Percentiles rank a stretch among this genome's conserved stretches.
phyloP scores from a whole-genome alignment of 2,888 invertebrate genomes.

The Harpagoxenus sublaevis region DNA sequence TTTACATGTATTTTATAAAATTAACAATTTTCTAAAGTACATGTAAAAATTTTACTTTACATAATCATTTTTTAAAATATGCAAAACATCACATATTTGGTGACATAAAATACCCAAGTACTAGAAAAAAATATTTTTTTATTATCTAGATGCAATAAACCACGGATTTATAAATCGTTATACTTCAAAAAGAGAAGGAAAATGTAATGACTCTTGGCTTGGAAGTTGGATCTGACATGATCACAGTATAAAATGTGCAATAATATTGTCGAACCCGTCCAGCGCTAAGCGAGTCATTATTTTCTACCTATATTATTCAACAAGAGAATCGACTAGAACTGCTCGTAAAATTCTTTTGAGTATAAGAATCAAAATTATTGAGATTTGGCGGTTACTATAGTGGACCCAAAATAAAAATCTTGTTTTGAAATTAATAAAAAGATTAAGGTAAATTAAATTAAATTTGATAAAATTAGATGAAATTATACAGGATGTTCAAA shows the following conservation, averaged over 20 bases:
- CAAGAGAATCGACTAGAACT: neutral
- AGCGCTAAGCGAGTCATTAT: conserved; percentile 45
- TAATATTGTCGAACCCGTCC: conserved; percentile 42
- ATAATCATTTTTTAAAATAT: neutral
- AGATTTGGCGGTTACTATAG: neutral
- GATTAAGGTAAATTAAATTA: neutral
- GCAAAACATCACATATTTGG: neutral
- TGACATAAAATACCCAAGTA: neutral
- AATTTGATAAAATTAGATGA: conserved; percentile 5
- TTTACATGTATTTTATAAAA: neutral
- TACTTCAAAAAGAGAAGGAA: neutral
- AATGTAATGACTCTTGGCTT: conserved; percentile 29
- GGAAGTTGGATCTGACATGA: conserved; percentile 18
- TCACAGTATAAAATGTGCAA: conserved; percentile 24
- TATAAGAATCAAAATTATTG: conserved; percentile 21
- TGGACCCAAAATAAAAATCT: neutral
- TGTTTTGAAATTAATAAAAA: neutral
- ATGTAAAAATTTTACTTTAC: neutral
- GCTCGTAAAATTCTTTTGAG: neutral
- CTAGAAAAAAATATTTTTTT: neutral
- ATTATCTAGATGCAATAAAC: neutral
- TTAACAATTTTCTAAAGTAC: neutral
- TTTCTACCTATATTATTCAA: conserved; percentile 22
- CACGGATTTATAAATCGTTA: conserved; percentile 13
- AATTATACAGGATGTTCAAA: neutral